Percentiles rank a stretch among this genome's conserved stretches.
These are phyloP conservation scores for Zapus hudsonius DNA, from an alignment of 2,113 vertebrate species.

Conservation along the genomic window DNA sequence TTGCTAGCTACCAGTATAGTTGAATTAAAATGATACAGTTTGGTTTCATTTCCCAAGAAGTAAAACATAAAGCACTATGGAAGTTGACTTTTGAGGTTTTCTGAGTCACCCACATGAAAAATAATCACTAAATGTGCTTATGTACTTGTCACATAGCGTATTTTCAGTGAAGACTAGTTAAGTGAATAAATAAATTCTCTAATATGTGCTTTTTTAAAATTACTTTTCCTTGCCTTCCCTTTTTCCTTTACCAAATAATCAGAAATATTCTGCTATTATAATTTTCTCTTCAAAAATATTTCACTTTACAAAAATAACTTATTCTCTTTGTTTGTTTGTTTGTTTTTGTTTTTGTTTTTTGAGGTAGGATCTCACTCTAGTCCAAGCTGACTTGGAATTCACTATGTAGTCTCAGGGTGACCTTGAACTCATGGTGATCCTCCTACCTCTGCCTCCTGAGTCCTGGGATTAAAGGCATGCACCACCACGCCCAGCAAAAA, in stretches of 20 bases:
- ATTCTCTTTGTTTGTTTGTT: too few relatives aligned
- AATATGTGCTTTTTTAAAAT: not conserved
- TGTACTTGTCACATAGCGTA: not conserved
- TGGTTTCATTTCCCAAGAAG: slow-evolving; percentile 44
- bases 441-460: too few relatives aligned
- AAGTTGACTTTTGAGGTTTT: slow-evolving; percentile 13
- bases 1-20: slow-evolving; percentile 25
- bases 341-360: too few relatives aligned
- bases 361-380: too few relatives aligned
- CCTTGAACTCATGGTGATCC: too few relatives aligned
- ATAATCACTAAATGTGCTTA: not conserved
- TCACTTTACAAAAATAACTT: slow-evolving; percentile 17
- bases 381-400: too few relatives aligned
- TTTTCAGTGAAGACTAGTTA: not conserved
- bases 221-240: not conserved
- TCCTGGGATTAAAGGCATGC: too few relatives aligned
- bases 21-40: slow-evolving; percentile 45
- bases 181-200: not conserved
- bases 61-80: slow-evolving; percentile 9
- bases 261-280: not conserved
- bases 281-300: slow-evolving; percentile 37
- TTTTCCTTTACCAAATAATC: slow-evolving; percentile 18
- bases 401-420: too few relatives aligned
- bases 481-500: too few relatives aligned
- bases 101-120: not conserved